Percentiles rank a stretch among this genome's conserved stretches.
These are phyloP conservation scores for Cenopis cana DNA, from an alignment of 2,888 invertebrate species.

Conservation along the genomic window DNA sequence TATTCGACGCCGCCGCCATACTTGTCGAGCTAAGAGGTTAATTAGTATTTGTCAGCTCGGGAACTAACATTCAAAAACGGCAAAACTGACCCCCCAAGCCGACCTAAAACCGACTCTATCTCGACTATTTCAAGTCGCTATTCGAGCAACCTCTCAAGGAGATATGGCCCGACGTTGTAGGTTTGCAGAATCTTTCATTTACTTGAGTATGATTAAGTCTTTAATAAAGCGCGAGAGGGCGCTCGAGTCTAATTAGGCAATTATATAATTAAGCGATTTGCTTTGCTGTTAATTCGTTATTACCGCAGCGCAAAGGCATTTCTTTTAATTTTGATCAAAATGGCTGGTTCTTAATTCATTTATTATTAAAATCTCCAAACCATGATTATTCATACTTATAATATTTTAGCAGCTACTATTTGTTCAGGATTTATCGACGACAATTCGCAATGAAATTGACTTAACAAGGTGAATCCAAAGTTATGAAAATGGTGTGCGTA, in stretches of 20 bases:
- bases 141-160: neutral
- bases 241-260: constrained; percentile 55
- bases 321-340: constrained; percentile 39
- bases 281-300: constrained; percentile 47
- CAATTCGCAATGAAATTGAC: neutral
- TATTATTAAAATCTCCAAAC: constrained; percentile 1
- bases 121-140: neutral
- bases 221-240: constrained; percentile 43
- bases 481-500: constrained; percentile 23
- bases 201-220: constrained; percentile 57
- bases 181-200: constrained; percentile 59
- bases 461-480: constrained; percentile 8
- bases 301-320: constrained; percentile 33
- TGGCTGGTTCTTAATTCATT: constrained; percentile 13
- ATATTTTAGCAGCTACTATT: neutral
- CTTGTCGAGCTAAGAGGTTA: constrained; percentile 63
- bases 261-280: constrained; percentile 63
- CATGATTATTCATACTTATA: neutral
- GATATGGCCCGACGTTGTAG: neutral
- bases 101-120: constrained; percentile 49
- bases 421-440: neutral
- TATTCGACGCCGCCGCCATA: constrained; percentile 59
- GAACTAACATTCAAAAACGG: constrained; percentile 49
- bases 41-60: constrained; percentile 67
- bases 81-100: constrained; percentile 48